Conservation (phyloP, 1,140 invertebrate genomes). For the Propsilocerus akamusi region DNA sequence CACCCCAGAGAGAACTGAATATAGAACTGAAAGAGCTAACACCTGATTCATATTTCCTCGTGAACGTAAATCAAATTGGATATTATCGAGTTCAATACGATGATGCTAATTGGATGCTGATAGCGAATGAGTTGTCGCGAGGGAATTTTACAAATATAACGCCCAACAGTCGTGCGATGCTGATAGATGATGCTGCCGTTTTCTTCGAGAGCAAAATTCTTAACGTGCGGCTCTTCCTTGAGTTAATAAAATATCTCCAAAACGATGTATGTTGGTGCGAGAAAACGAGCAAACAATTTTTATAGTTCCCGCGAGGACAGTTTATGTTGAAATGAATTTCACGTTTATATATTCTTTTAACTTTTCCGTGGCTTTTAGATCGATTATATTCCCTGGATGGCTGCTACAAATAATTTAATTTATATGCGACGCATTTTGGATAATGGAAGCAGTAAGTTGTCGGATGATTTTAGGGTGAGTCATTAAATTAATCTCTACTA, state of each 20-base stretch:
- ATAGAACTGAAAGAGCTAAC: neutral
- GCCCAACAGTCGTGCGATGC: neutral
- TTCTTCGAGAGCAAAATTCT: neutral
- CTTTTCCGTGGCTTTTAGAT: neutral
- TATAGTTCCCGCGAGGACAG: neutral
- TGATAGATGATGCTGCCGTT: neutral
- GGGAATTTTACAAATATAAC: neutral
- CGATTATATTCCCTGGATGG: neutral
- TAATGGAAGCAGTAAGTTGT: neutral
- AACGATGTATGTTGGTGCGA: neutral
- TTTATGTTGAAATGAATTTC: neutral
- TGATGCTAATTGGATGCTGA: constrained; percentile 1
- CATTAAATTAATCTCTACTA: neutral
- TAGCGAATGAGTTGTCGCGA: neutral
- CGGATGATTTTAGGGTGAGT: neutral
- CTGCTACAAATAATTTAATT: neutral
- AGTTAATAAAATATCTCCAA: neutral
- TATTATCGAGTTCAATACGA: neutral
- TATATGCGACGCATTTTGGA: neutral
- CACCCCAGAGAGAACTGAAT: neutral
- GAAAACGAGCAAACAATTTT: neutral
- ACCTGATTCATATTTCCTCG: neutral
- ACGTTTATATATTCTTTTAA: neutral
- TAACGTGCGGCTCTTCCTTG: neutral
- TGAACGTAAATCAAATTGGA: neutral